A percentile compares a stretch with the other conserved stretches of the same genome.
Evolutionary conservation across 2,797 vertebrate species (phyloP).

Genomic region (Eptatretus atami): DNA sequence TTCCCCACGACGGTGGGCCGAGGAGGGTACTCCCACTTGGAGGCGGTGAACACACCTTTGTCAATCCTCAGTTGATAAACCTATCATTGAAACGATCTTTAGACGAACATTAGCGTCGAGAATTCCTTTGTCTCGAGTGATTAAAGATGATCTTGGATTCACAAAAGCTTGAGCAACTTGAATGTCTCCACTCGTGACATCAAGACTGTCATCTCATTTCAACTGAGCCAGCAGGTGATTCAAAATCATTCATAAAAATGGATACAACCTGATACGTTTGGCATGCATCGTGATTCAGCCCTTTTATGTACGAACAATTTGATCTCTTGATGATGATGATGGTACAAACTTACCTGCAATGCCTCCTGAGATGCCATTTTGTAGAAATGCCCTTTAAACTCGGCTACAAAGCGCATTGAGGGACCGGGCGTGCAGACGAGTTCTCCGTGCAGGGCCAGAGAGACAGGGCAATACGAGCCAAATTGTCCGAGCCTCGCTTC

Average conservation of each 20-base stretch:
- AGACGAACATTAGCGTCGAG: no score
- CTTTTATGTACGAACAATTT: background rate
- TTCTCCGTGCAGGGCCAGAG: conserved; percentile 32
- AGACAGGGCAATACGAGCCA: conserved; percentile 49
- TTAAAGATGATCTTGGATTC: no score
- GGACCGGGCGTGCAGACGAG: conserved; percentile 23
- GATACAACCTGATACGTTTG: background rate
- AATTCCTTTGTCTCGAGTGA: no score
- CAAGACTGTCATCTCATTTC: no score
- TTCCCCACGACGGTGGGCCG: no score
- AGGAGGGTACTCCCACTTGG: no score
- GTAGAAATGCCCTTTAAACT: conserved; percentile 41
- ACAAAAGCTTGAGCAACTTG: no score
- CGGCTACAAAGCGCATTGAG: conserved; percentile 30
- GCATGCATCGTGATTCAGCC: background rate
- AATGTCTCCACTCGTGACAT: no score
- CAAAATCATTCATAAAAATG: conserved; percentile 4
- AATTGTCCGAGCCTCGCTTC: conserved; percentile 34
- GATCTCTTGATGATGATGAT: background rate
- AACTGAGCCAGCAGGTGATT: no score
- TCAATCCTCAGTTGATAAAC: no score
- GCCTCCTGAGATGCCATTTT: conserved; percentile 38
- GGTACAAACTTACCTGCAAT: conserved; percentile 24
- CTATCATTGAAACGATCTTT: no score
- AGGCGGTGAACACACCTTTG: no score